Evolutionary conservation across 2,797 vertebrate species (phyloP).

Genomic region (Apogon hyalosoma): DNA sequence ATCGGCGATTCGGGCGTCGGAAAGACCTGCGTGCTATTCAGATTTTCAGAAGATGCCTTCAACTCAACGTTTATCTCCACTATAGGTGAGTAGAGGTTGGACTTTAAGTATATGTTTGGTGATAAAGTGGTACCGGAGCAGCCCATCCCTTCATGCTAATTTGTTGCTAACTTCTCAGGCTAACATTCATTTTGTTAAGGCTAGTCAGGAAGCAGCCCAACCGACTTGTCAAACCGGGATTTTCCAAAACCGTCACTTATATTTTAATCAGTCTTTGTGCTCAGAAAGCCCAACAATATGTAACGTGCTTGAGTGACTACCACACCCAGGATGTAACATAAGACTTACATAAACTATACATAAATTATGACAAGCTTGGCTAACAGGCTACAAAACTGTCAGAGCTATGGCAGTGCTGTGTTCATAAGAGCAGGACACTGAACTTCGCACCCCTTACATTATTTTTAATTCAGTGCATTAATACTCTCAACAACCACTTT

Average conservation of each 20-base stretch:
- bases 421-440: slow-evolving; percentile 27
- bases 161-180: slow-evolving; percentile 67
- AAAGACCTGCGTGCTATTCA: slow-evolving; percentile 96
- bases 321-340: background rate
- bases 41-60: slow-evolving; percentile 98
- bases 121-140: slow-evolving; percentile 48
- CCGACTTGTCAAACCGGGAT: slow-evolving; percentile 35
- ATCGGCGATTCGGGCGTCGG: slow-evolving; percentile 97
- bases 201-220: slow-evolving; percentile 68
- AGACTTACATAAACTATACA: too few relatives aligned
- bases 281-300: background rate
- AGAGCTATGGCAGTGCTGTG: slow-evolving; percentile 41
- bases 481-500: background rate
- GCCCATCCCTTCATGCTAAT: slow-evolving; percentile 71
- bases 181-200: slow-evolving; percentile 49
- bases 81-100: slow-evolving; percentile 86
- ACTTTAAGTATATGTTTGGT: slow-evolving; percentile 42
- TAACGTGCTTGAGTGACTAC: accelerated
- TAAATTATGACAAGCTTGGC: background rate
- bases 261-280: background rate
- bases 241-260: background rate
- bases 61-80: slow-evolving; percentile 98
- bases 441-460: slow-evolving; percentile 35
- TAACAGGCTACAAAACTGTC: slow-evolving; percentile 53
- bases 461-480: too few relatives aligned